Evolutionary conservation across 2,888 invertebrate genomes (phyloP), one percentile per base, ranked within the genome.

Genomic region (Rambutsinella grinnellia): DNA sequence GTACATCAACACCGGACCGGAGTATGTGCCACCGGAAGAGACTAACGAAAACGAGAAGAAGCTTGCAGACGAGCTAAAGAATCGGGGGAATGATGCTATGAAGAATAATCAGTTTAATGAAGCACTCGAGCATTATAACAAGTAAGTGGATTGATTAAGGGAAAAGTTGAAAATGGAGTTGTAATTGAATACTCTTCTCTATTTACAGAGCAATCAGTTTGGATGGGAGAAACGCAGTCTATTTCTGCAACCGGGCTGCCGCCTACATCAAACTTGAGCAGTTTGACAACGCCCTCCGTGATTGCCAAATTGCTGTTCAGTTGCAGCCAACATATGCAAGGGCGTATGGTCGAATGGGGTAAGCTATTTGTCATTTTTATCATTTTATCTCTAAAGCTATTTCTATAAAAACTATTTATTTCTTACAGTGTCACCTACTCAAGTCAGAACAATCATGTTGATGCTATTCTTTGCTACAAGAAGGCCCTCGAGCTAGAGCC

Each of bases 201-300:
- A 78, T 78, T 87, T 89, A 86, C 82, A 93, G 94, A 84, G 98
- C 99, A 13, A 95, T 99, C 81, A 90, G 92, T 84, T 88, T 96
- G 71, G 95, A 97, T 86, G 91, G 93, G 24, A 90, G 90, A 78
- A 98, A 98, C 88, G 93, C 98, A 0, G 95, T 99, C 28, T 99
- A 94, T 88, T 99, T 94, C 87, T 97, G 98, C 87, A 99, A 99
- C 86, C 91, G 99, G 82, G 99, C 99, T 56, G 99, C 99, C 1
- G 97, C 97, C 0, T 93, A 94, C 86, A 97, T 94, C 86, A 95
- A 96, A 86, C 88, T 97, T 81, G 93, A 93, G 60, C 92, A 94
- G 85, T 93, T 95, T 85, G 90, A 92, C 70, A 90, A 91, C 77
- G 96, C 97, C 13, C 93, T 99, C 65, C 91, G 92, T 65, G 99